Conservation (phyloP, 2,888 invertebrate genomes). For the Oligia latruncula region DNA sequence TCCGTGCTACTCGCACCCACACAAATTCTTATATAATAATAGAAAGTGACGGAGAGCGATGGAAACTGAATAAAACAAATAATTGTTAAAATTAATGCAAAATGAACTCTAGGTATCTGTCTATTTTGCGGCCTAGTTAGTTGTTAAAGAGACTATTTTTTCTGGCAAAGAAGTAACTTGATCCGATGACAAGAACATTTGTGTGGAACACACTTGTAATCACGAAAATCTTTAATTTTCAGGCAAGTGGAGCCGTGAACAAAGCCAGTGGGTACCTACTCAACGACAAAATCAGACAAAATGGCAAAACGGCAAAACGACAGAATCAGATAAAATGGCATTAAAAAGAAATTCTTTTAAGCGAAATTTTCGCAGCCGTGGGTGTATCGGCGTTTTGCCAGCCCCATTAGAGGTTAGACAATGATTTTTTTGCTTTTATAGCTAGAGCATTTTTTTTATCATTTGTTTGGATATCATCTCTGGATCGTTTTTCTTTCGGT, state of each 20-base stretch:
- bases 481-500: not conserved
- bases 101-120: not conserved
- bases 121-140: not conserved
- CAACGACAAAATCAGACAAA: constrained; percentile 5
- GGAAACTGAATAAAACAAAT: not conserved
- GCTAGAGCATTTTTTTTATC: constrained; percentile 11
- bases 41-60: not conserved
- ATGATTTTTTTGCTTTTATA: constrained; percentile 6
- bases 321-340: constrained; percentile 13
- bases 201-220: not conserved
- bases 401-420: constrained; percentile 14
- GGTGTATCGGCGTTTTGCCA: constrained; percentile 16
- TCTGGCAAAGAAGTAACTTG: not conserved
- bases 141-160: not conserved
- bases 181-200: not conserved
- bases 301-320: not conserved
- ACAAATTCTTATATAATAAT: not conserved
- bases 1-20: not conserved
- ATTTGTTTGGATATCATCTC: constrained; percentile 19
- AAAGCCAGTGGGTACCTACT: not conserved
- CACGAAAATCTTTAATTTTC: not conserved
- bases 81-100: not conserved
- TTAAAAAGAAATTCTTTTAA: constrained; percentile 5
- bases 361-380: constrained; percentile 5
- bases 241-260: not conserved